Conservation (phyloP, 2,113 vertebrate genomes). For the Rhinoptilus africanus region DNA sequence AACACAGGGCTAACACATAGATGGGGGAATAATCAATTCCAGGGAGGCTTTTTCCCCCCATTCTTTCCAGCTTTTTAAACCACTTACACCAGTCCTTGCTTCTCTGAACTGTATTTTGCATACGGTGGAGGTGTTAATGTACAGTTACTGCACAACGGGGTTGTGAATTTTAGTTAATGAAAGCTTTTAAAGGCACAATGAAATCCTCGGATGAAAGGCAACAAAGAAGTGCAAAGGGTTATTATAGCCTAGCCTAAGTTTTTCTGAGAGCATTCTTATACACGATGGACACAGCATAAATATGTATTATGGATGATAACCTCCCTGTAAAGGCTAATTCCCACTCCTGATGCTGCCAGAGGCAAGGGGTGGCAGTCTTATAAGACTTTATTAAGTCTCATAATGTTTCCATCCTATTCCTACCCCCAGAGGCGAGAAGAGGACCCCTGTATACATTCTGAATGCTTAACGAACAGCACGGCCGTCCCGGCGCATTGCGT, state of each 20-base stretch:
- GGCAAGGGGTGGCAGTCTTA: not conserved
- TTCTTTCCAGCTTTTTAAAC: slow-evolving; percentile 43
- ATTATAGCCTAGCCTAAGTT: slow-evolving; percentile 47
- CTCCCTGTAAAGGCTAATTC: slow-evolving; percentile 9
- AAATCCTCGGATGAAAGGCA: slow-evolving; percentile 42
- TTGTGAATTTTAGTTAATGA: slow-evolving; percentile 63
- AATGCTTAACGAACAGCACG: not conserved
- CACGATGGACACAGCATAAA: slow-evolving; percentile 31
- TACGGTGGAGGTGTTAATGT: slow-evolving; percentile 51
- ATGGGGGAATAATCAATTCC: not conserved
- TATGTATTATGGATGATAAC: slow-evolving; percentile 15
- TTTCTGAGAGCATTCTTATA: slow-evolving; percentile 33
- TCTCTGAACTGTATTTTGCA: slow-evolving; percentile 32
- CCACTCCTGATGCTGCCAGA: slow-evolving; percentile 19
- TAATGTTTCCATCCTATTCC: slow-evolving; percentile 6
- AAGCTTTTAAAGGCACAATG: slow-evolving; percentile 55
- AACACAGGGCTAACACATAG: not conserved
- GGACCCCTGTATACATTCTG: not conserved
- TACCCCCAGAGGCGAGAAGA: not conserved
- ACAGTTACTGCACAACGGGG: slow-evolving; percentile 26
- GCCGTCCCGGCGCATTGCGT: not conserved
- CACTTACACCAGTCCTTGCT: slow-evolving; percentile 17
- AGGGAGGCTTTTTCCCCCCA: not conserved
- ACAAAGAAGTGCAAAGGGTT: slow-evolving; percentile 41
- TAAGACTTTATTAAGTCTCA: slow-evolving; percentile 23